Evolutionary conservation across 2,888 invertebrate genomes (phyloP).

Genomic region (Bursaphelenchus okinawaensis): DNA sequence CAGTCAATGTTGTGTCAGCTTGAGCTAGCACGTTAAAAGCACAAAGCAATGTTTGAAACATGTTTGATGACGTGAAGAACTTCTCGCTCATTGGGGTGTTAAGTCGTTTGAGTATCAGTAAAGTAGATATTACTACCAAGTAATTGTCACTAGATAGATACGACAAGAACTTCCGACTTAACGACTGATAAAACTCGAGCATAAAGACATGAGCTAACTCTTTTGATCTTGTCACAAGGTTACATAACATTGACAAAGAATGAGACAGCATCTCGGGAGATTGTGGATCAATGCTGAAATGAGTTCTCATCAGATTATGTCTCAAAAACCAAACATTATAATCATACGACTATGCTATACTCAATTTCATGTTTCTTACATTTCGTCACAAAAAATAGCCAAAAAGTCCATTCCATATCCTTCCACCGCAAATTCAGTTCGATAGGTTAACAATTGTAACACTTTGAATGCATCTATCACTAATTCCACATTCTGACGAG

Average conservation of each 20-base stretch:
- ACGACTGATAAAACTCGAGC: slow-evolving; percentile 28
- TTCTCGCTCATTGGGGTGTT: slow-evolving; percentile 41
- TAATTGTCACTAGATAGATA: slow-evolving; percentile 40
- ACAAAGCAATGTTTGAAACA: slow-evolving; percentile 59
- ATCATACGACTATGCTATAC: no score
- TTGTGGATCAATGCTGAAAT: not conserved
- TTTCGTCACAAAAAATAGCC: slow-evolving; percentile 8
- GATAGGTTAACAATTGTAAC: slow-evolving; percentile 4
- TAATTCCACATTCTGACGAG: not conserved
- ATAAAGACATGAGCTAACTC: not conserved
- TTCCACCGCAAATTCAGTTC: slow-evolving; percentile 1
- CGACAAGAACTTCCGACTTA: slow-evolving; percentile 37
- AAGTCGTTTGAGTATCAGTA: slow-evolving; percentile 47
- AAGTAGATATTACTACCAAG: slow-evolving; percentile 46
- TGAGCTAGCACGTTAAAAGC: slow-evolving; percentile 59
- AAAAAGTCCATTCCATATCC: slow-evolving; percentile 6
- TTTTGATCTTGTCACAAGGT: slow-evolving; percentile 46
- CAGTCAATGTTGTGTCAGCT: slow-evolving; percentile 56
- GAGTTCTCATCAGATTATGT: not conserved
- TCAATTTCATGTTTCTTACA: slow-evolving; percentile 33
- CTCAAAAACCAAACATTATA: no score
- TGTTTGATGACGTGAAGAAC: slow-evolving; percentile 56
- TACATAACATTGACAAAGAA: slow-evolving; percentile 51
- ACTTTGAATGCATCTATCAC: not conserved
- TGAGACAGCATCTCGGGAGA: slow-evolving; percentile 45